Percentiles rank a stretch among this genome's conserved stretches.
These are phyloP conservation scores for Sinohyriopsis cumingii DNA, from an alignment of 2,888 invertebrate genomes.

Conservation along the genomic window DNA sequence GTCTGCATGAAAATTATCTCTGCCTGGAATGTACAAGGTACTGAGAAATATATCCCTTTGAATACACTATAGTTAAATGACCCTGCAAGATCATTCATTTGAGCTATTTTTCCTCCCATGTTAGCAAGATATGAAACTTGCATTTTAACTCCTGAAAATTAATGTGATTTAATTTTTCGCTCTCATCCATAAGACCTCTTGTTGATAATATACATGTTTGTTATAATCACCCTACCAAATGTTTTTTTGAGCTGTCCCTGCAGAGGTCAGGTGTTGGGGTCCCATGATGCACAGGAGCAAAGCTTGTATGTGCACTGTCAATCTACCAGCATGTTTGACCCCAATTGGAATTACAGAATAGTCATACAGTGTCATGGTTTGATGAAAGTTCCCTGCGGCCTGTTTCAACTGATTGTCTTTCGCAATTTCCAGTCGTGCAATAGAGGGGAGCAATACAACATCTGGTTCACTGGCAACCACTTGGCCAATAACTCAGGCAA, in stretches of 20 bases:
- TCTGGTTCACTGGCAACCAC: conserved; percentile 22
- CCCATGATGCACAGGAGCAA: background rate
- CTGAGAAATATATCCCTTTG: conserved; percentile 12
- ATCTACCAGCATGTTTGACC: conserved; percentile 14
- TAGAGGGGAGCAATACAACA: conserved; percentile 14
- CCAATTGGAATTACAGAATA: too few species aligned
- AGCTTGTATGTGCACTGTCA: background rate
- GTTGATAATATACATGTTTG: background rate
- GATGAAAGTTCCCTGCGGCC: conserved; percentile 23
- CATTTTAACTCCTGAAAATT: conserved; percentile 17
- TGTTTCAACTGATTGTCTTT: conserved; percentile 15
- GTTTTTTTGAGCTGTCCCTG: conserved; percentile 13
- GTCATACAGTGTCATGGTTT: conserved; percentile 7
- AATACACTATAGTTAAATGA: conserved; percentile 13
- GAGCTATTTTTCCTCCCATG: conserved; percentile 16
- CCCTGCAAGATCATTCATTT: conserved; percentile 11
- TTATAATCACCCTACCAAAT: conserved; percentile 13
- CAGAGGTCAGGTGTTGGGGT: background rate
- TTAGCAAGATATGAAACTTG: conserved; percentile 16
- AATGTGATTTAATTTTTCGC: conserved; percentile 10
- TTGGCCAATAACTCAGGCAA: conserved; percentile 17
- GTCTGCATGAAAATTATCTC: conserved; percentile 15
- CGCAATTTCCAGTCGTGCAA: conserved; percentile 19
- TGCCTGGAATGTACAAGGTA: conserved; percentile 17
- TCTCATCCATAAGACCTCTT: conserved; percentile 11